Conservation (phyloP, 2,888 invertebrate genomes). For the Eupithecia pulchellata region DNA sequence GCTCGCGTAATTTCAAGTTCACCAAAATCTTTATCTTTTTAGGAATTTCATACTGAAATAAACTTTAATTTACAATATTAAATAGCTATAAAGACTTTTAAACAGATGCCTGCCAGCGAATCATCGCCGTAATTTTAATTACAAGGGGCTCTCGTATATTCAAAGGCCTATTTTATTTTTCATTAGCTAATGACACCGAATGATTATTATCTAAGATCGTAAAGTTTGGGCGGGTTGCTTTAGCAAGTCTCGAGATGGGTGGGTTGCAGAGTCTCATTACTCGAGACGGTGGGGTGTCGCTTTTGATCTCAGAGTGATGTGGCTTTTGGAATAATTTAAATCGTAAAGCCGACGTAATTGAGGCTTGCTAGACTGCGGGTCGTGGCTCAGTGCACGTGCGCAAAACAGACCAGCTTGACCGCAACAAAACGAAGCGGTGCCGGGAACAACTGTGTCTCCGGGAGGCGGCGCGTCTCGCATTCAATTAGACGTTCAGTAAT, state of each 20-base stretch:
- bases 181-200: slow-evolving; percentile 84
- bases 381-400: slow-evolving; percentile 66
- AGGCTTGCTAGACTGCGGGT: slow-evolving; percentile 58
- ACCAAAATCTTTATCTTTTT: not conserved
- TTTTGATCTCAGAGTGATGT: slow-evolving; percentile 74
- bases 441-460: slow-evolving; percentile 54
- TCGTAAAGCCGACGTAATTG: slow-evolving; percentile 75
- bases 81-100: slow-evolving; percentile 49
- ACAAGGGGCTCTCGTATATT: slow-evolving; percentile 62
- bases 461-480: slow-evolving; percentile 75
- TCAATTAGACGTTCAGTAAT: slow-evolving; percentile 85
- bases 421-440: slow-evolving; percentile 69
- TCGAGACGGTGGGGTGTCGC: slow-evolving; percentile 52
- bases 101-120: slow-evolving; percentile 73
- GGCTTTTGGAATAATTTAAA: slow-evolving; percentile 75
- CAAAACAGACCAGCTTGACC: slow-evolving; percentile 78
- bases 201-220: slow-evolving; percentile 80
- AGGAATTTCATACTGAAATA: not conserved
- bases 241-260: slow-evolving; percentile 53
- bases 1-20: not conserved
- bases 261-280: slow-evolving; percentile 66
- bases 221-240: slow-evolving; percentile 62
- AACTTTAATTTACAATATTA: slow-evolving; percentile 5
- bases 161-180: slow-evolving; percentile 79
- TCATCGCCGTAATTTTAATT: slow-evolving; percentile 80